Evolutionary conservation across 1,140 invertebrate species (phyloP).

Genomic region (Manduca sexta): DNA sequence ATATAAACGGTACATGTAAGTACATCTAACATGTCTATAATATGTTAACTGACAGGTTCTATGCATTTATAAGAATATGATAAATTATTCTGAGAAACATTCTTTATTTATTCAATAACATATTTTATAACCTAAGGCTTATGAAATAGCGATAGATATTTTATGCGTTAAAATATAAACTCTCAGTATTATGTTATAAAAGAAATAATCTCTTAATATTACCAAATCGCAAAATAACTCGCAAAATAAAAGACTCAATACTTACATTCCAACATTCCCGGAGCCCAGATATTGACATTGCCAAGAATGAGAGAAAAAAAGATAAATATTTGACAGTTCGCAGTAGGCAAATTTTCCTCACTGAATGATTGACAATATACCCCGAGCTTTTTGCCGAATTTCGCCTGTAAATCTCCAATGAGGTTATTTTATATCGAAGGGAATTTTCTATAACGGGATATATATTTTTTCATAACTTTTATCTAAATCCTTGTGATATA

Average conservation of each 20-base stretch:
- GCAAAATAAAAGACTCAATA: conserved; percentile 40
- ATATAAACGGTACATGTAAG: too few species aligned
- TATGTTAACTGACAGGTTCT: too few species aligned
- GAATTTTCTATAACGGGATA: conserved; percentile 9
- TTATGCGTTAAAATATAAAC: too few species aligned
- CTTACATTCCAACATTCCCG: conserved; percentile 39
- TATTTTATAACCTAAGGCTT: too few species aligned
- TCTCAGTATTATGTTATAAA: neutral
- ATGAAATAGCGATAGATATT: too few species aligned
- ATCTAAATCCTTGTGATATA: neutral
- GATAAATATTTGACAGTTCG: conserved; percentile 56
- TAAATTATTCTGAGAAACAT: too few species aligned
- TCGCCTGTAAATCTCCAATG: conserved; percentile 28
- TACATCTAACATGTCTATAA: too few species aligned
- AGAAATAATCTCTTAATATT: conserved; percentile 28
- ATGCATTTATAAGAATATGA: too few species aligned
- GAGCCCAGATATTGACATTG: conserved; percentile 44
- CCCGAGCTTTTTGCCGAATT: conserved; percentile 25
- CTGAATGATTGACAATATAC: conserved; percentile 43
- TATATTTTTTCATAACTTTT: conserved; percentile 11
- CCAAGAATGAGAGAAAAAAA: conserved; percentile 44
- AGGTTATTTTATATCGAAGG: conserved; percentile 24
- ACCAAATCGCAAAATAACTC: conserved; percentile 41
- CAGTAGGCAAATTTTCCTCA: conserved; percentile 33
- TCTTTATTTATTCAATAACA: too few species aligned